Evolutionary conservation across 2,113 vertebrate species (phyloP), one percentile per base, ranked within the genome.

Genomic region (Salvator merianae): DNA sequence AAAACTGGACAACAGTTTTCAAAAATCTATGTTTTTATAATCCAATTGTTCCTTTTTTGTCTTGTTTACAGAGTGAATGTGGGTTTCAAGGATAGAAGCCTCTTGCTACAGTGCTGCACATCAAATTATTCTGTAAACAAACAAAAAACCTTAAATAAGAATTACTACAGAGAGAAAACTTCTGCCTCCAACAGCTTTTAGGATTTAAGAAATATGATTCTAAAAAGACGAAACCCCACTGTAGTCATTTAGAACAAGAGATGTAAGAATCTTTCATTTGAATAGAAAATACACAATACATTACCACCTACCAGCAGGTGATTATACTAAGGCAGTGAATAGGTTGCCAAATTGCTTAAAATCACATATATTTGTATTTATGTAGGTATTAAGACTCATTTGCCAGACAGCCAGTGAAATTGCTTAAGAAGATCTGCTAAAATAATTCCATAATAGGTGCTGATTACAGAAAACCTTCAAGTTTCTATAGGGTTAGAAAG

Each of bases 171-270:
- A 34, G 22, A 59, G 22, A 1, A 76, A 75, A 55, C 71, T 14
- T 3, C 62, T 8, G 7, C 77, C 3, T 32, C 10, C 36, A 78
- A 8, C 6, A 75, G 74, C n/a, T 88, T 74, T 32, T 7, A 73
- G 65, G 32, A 85, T 55, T 87, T 77, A 81, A 76, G 38, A 77
- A 63, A 86, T 77, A 79, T 79, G 62, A 82, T 63, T 55, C n/a
- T 32, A 28, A 4, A 88, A 28, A 66, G 77, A 79, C 3, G 70
- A 79, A 87, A 55, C 34, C 71, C 47, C 81, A 32, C 40, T 63
- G 70, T 87, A 72, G 38, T 24, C 47, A 74, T 68, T 62, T 59
- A 40, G 20, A 0, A 0, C 24, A 40, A 26, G 74, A 40, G 24
- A 0, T 43, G 13, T 74, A 8, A 66, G 70, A 83, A 38, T 30